Percentiles rank a stretch among this genome's conserved stretches.
phyloP scores from a whole-genome alignment of 2,797 vertebrate species.

The Babyrousa celebensis region DNA sequence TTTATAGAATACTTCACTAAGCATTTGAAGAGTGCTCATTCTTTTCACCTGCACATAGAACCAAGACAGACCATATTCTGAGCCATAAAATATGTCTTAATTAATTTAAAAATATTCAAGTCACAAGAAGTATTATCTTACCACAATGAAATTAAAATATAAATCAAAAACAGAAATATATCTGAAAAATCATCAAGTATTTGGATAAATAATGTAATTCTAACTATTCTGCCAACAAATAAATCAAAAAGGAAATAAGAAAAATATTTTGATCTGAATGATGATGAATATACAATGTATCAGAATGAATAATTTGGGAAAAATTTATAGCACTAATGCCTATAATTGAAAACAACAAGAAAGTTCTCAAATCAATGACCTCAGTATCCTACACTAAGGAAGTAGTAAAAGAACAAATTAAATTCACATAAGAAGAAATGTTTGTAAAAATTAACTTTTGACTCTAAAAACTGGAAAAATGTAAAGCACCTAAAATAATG shows the following conservation, averaged over 20 bases:
- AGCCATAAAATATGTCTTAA: background rate
- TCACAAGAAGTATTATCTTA: constrained; percentile 23
- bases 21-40: background rate
- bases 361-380: constrained; percentile 13
- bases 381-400: background rate
- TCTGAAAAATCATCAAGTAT: constrained; percentile 36
- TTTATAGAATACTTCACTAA: background rate
- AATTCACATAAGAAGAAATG: constrained; percentile 11
- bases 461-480: constrained; percentile 44
- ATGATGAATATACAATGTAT: constrained; percentile 27
- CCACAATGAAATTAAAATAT: constrained; percentile 32
- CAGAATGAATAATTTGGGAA: background rate
- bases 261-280: constrained; percentile 48
- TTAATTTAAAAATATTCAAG: constrained; percentile 16
- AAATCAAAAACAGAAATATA: constrained; percentile 52
- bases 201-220: constrained; percentile 26
- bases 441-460: background rate
- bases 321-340: background rate
- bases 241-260: constrained; percentile 49
- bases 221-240: constrained; percentile 43
- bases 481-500: constrained; percentile 10
- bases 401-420: constrained; percentile 2
- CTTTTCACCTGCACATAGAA: constrained; percentile 30
- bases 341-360: background rate
- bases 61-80: constrained; percentile 2